These are phyloP conservation scores for Diadumene lineata DNA, from an alignment of 92 coral and sea anemone genomes.

Conservation along the genomic window DNA sequence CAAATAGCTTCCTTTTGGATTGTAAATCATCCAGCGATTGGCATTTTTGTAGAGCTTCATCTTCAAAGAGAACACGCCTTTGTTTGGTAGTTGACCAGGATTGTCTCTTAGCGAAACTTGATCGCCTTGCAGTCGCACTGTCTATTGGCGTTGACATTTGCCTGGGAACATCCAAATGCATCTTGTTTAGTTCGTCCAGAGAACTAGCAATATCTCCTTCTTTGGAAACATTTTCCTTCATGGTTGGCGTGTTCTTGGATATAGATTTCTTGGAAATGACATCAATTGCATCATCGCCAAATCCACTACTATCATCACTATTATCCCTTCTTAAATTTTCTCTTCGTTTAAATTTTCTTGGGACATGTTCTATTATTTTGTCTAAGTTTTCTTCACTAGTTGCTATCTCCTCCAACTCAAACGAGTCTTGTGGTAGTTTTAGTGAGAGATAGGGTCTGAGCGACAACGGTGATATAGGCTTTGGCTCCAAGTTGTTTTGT, in stretches of 20 bases:
- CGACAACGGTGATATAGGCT: neutral
- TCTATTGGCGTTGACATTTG: constrained; percentile 1
- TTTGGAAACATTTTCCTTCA: neutral
- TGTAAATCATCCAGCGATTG: constrained; percentile 12
- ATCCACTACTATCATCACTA: constrained; percentile 89
- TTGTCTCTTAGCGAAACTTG: constrained; percentile 43
- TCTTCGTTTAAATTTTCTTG: neutral
- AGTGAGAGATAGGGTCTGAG: neutral
- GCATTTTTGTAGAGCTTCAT: constrained; percentile 17
- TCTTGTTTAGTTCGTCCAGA: neutral
- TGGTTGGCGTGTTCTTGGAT: neutral
- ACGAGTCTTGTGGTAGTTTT: constrained; percentile 57
- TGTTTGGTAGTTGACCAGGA: constrained; percentile 61
- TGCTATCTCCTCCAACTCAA: constrained; percentile 79
- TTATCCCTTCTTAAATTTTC: constrained; percentile 53
- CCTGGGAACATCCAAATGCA: constrained; percentile 2
- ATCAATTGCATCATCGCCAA: constrained; percentile 58
- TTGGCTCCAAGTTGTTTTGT: neutral
- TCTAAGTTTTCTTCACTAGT: constrained; percentile 61
- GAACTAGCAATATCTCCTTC: neutral
- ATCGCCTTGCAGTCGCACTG: constrained; percentile 42
- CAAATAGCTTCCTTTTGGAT: neutral
- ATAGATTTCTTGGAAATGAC: neutral
- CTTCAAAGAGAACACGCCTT: constrained; percentile 48
- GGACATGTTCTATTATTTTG: neutral